Evolutionary conservation across 2,888 invertebrate genomes (phyloP).

Genomic region (Leucoptera coffeella): DNA sequence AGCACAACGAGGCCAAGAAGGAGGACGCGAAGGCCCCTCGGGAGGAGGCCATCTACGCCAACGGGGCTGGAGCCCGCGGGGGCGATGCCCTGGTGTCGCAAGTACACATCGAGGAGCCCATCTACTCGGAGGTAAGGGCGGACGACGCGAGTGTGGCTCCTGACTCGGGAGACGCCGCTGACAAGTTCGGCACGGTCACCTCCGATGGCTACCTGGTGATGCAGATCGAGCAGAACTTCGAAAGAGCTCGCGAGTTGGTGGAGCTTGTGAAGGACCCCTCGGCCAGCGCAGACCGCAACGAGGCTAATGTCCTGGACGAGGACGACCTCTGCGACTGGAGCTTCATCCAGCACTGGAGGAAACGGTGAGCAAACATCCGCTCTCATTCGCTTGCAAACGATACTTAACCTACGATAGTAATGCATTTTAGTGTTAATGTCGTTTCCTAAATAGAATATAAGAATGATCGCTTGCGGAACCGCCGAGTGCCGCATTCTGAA

Average conservation of each 20-base stretch:
- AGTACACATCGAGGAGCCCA: no score
- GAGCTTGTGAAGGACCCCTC: conserved; percentile 47
- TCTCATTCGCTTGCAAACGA: no score
- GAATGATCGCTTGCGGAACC: no score
- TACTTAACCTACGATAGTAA: no score
- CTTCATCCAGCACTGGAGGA: conserved; percentile 68
- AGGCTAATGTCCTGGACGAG: conserved; percentile 37
- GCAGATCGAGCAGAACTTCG: conserved; percentile 57
- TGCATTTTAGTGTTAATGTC: no score
- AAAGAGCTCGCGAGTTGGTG: conserved; percentile 55
- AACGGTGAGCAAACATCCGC: no score
- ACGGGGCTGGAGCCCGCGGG: no score
- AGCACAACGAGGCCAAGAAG: conserved; percentile 37
- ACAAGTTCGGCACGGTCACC: conserved; percentile 28
- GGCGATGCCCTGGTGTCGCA: no score
- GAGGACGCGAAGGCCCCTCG: conserved; percentile 21
- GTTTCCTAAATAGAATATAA: no score
- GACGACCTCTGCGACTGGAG: conserved; percentile 63
- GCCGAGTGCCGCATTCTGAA: no score
- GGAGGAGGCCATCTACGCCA: conserved; percentile 41
- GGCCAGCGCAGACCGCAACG: conserved; percentile 28
- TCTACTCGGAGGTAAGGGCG: conserved; percentile 25
- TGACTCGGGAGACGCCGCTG: conserved; percentile 36
- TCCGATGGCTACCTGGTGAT: conserved; percentile 55
- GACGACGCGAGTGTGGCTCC: conserved; percentile 26